Evolutionary conservation across 2,113 vertebrate species (phyloP).

Genomic region (Tenebrosternarchus preto): DNA sequence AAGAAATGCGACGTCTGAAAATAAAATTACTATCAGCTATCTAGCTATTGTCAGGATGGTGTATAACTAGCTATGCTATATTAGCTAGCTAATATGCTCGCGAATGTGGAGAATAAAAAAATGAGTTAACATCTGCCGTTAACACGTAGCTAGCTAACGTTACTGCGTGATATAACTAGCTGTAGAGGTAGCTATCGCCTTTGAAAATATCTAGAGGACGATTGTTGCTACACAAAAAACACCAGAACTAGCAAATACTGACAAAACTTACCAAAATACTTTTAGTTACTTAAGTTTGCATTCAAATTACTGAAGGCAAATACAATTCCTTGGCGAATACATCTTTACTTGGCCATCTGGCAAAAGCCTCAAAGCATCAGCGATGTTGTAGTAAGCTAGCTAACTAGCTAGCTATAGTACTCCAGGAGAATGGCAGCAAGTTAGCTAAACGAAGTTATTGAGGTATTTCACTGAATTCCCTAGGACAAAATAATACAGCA

Average conservation of each 20-base stretch:
- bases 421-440: not conserved
- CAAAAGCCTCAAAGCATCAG: slow-evolving; percentile 19
- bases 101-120: no score
- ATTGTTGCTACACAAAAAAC: not conserved
- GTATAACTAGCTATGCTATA: not conserved
- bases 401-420: not conserved
- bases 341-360: slow-evolving; percentile 12
- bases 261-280: slow-evolving; percentile 32
- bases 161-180: not conserved
- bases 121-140: not conserved
- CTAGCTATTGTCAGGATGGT: not conserved
- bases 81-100: no score
- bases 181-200: not conserved
- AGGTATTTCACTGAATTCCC: not conserved
- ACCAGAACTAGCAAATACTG: not conserved
- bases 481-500: not conserved
- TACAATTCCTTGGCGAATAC: slow-evolving; percentile 20
- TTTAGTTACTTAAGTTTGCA: not conserved
- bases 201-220: not conserved
- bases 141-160: not conserved
- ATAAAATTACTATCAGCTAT: not conserved
- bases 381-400: not conserved
- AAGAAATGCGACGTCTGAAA: not conserved
- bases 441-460: slow-evolving; percentile 16
- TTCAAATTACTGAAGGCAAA: not conserved